A percentile compares a stretch with the other conserved stretches of the same genome.
phyloP scores from a whole-genome alignment of 2,113 vertebrate species.

The Chloroceryle aenea region DNA sequence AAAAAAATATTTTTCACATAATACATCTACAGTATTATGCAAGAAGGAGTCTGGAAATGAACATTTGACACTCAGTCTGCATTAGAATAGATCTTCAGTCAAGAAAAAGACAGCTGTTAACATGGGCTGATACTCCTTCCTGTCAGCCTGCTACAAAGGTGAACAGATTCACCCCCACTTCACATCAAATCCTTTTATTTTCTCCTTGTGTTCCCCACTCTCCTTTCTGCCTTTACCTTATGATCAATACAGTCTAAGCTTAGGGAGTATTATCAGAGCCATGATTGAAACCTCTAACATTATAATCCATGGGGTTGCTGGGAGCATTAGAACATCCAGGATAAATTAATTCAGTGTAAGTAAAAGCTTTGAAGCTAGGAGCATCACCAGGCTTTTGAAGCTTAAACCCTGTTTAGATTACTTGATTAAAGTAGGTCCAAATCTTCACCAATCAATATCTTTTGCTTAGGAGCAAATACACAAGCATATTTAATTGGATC shows the following conservation, averaged over 20 bases:
- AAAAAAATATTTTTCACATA: background rate
- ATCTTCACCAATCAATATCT: constrained; percentile 75
- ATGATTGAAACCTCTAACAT: constrained; percentile 66
- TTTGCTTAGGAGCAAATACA: constrained; percentile 74
- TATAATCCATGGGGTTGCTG: constrained; percentile 69
- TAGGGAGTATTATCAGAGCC: constrained; percentile 69
- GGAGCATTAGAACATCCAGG: constrained; percentile 72
- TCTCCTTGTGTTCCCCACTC: background rate
- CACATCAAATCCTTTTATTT: constrained; percentile 36
- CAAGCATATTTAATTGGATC: constrained; percentile 70
- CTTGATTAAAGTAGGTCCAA: constrained; percentile 80
- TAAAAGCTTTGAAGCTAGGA: constrained; percentile 77
- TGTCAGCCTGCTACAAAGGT: background rate
- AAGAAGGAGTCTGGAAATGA: background rate
- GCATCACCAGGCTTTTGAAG: constrained; percentile 75
- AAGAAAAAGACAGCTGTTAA: background rate
- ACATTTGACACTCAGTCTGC: background rate
- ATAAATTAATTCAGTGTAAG: constrained; percentile 80
- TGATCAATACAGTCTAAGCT: constrained; percentile 62
- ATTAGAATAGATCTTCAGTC: background rate
- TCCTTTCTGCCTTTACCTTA: constrained; percentile 41
- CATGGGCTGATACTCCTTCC: background rate
- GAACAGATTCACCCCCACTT: background rate
- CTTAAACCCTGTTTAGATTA: constrained; percentile 81
- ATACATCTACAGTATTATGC: background rate